A percentile compares a stretch with the other conserved stretches of the same genome.
phyloP scores from a whole-genome alignment of 1,140 invertebrate genomes.

The Drosophila eugracilis region DNA sequence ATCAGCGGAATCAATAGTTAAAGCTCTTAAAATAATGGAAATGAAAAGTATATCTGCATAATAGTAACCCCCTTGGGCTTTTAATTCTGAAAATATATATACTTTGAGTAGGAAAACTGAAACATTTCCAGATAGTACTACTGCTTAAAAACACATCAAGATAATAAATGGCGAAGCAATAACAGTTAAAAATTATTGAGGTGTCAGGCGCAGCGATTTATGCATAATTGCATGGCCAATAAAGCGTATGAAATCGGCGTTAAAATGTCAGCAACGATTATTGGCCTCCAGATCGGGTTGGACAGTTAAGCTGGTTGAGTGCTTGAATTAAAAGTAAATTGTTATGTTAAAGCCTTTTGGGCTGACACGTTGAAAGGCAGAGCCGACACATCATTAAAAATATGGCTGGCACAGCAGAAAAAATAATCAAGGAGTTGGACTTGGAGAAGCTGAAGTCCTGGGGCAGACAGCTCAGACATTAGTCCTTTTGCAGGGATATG shows the following conservation, averaged over 20 bases:
- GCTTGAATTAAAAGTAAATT: constrained; percentile 54
- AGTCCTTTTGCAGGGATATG: constrained; percentile 20
- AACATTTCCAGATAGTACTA: not conserved
- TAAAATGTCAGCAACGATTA: constrained; percentile 63
- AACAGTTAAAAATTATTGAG: constrained; percentile 74
- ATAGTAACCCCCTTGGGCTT: too few relatives aligned
- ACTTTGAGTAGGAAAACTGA: not conserved
- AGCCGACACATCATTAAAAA: constrained; percentile 55
- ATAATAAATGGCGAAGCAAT: constrained; percentile 57
- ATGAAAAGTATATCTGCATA: not conserved
- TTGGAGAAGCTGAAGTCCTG: constrained; percentile 24
- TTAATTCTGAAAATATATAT: not conserved
- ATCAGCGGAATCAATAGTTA: too few relatives aligned
- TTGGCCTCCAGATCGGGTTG: constrained; percentile 57
- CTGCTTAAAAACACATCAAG: constrained; percentile 17
- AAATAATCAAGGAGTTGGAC: too few relatives aligned
- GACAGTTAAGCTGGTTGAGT: constrained; percentile 56
- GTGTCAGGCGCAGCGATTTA: constrained; percentile 57
- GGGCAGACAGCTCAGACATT: constrained; percentile 48
- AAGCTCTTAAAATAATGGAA: too few relatives aligned
- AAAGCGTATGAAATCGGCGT: constrained; percentile 55
- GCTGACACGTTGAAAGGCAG: constrained; percentile 1
- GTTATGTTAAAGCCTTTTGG: constrained; percentile 45
- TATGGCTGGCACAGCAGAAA: constrained; percentile 58
- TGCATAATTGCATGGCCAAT: constrained; percentile 65